phyloP scores from a whole-genome alignment of 2,888 invertebrate genomes.

The Drosophila neoperkinsi region DNA sequence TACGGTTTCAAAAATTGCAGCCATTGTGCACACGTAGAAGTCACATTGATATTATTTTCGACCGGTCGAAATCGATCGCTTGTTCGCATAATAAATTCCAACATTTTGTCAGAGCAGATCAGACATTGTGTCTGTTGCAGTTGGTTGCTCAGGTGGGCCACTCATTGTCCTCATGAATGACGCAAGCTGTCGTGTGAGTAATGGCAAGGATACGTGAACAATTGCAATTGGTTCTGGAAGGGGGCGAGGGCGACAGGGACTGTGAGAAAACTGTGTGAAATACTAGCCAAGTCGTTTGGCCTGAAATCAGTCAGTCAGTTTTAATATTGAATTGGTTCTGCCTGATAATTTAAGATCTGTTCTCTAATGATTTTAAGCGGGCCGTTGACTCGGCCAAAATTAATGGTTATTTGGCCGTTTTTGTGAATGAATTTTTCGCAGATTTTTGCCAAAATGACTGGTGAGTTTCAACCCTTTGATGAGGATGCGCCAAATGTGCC shows the following conservation, averaged over 20 bases:
- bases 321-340: slow-evolving; percentile 41
- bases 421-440: slow-evolving; percentile 60
- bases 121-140: slow-evolving; percentile 73
- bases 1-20: slow-evolving; percentile 64
- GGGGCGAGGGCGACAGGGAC: slow-evolving; percentile 20
- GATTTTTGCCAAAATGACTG: slow-evolving; percentile 66
- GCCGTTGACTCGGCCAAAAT: slow-evolving; percentile 23
- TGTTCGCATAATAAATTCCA: slow-evolving; percentile 64
- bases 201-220: slow-evolving; percentile 71
- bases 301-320: slow-evolving; percentile 17
- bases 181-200: slow-evolving; percentile 76
- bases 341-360: slow-evolving; percentile 19
- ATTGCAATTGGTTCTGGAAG: slow-evolving; percentile 43
- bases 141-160: slow-evolving; percentile 64
- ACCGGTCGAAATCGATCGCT: slow-evolving; percentile 34
- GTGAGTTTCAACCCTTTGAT: slow-evolving; percentile 70
- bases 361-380: slow-evolving; percentile 3
- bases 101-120: slow-evolving; percentile 35
- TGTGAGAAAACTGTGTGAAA: slow-evolving; percentile 61
- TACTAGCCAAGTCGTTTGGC: not conserved
- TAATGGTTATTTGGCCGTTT: slow-evolving; percentile 44
- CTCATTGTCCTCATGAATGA: slow-evolving; percentile 75
- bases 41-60: slow-evolving; percentile 69
- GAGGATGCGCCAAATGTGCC: slow-evolving; percentile 38
- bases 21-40: slow-evolving; percentile 63